phyloP scores from a whole-genome alignment of 2,113 vertebrate species.

The Pardalotus punctatus region DNA sequence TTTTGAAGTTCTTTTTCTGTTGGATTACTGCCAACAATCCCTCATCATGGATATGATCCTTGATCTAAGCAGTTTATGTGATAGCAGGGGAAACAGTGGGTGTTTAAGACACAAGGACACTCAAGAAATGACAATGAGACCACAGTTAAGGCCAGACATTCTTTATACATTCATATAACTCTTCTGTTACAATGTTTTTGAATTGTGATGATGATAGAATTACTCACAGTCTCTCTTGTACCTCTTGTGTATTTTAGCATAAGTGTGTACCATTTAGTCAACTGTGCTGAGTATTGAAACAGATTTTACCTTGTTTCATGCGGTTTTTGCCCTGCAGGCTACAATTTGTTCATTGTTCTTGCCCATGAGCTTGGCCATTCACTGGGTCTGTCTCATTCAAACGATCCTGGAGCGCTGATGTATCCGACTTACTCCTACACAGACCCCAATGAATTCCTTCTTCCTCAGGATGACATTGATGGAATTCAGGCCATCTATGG shows the following conservation, averaged over 20 bases:
- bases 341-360: constrained; percentile 87
- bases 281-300: background rate
- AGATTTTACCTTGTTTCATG: background rate
- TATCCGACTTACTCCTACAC: constrained; percentile 81
- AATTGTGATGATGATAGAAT: background rate
- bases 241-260: background rate
- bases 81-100: background rate
- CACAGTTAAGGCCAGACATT: background rate
- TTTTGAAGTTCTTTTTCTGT: background rate
- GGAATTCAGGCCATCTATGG: constrained; percentile 94
- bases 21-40: background rate
- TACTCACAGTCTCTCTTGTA: background rate
- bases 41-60: background rate
- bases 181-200: background rate
- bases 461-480: constrained; percentile 85
- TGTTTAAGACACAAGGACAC: background rate
- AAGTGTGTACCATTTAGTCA: background rate
- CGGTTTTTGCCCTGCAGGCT: constrained; percentile 71
- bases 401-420: constrained; percentile 89
- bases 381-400: constrained; percentile 87
- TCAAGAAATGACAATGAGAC: background rate
- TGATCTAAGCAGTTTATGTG: background rate
- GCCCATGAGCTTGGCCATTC: constrained; percentile 96
- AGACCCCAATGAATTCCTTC: constrained; percentile 72
- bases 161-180: background rate